phyloP scores from a whole-genome alignment of 2,113 vertebrate genomes.

The Ibidorhyncha struthersii region DNA sequence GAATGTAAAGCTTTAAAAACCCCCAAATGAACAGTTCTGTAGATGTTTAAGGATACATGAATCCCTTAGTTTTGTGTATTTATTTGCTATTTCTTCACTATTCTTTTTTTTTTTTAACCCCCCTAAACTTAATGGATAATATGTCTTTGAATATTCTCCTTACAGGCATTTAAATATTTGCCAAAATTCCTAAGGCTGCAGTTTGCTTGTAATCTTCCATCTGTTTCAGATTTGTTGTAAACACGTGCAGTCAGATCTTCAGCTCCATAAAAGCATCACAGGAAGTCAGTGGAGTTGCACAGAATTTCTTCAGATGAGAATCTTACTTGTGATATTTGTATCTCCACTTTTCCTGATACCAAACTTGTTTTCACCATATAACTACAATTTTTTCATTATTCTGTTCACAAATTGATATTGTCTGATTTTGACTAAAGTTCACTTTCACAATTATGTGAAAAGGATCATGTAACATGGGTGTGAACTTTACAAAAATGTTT shows the following conservation, averaged over 20 bases:
- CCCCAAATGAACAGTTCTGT: background rate
- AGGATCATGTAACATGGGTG: background rate
- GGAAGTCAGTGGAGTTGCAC: background rate
- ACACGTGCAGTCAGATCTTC: background rate
- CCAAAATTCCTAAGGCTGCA: background rate
- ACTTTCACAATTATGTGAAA: background rate
- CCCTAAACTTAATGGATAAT: background rate
- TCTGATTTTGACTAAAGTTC: background rate
- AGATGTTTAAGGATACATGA: background rate
- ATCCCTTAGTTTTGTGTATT: background rate
- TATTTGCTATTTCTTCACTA: background rate
- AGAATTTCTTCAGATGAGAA: background rate
- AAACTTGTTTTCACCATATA: background rate
- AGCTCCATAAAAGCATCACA: background rate
- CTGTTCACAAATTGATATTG: background rate
- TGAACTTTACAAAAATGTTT: background rate
- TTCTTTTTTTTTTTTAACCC: background rate
- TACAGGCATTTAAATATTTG: background rate
- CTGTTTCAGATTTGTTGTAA: conserved; percentile 5
- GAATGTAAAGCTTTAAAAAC: background rate
- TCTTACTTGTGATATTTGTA: background rate
- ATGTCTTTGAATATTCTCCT: conserved; percentile 2
- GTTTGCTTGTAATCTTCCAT: background rate
- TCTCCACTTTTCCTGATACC: background rate
- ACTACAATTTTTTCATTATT: background rate